Percentiles rank a stretch among this genome's conserved stretches.
These are phyloP conservation scores for Achroia grisella DNA, from an alignment of 1,140 invertebrate genomes.

Conservation along the genomic window DNA sequence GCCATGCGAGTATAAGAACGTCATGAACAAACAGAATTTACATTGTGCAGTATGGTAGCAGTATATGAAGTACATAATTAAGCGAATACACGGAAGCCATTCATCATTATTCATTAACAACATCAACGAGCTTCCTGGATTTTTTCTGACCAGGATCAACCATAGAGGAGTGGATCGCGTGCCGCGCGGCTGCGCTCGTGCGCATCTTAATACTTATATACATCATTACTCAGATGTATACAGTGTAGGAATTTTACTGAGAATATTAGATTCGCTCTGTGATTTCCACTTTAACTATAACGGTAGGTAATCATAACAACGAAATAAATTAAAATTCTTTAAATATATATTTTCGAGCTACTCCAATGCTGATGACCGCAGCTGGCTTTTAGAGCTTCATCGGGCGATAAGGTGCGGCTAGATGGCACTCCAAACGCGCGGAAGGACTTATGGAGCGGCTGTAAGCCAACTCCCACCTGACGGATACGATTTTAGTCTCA, in stretches of 20 bases:
- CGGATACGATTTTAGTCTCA: no score
- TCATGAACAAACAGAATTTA: slow-evolving; percentile 5
- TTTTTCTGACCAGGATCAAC: slow-evolving; percentile 31
- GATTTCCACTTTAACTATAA: slow-evolving; percentile 34
- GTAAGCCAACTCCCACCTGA: no score
- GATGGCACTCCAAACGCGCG: no score
- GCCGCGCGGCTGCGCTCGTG: slow-evolving; percentile 31
- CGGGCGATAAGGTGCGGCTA: no score
- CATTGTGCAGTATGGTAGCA: slow-evolving; percentile 11
- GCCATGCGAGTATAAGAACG: slow-evolving; percentile 10
- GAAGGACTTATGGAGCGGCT: no score
- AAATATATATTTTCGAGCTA: no score
- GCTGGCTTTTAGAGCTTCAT: no score
- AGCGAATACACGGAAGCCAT: slow-evolving; percentile 41
- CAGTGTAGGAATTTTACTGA: neutral
- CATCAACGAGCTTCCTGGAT: slow-evolving; percentile 50
- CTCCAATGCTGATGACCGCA: no score
- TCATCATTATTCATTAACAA: slow-evolving; percentile 54
- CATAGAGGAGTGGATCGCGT: slow-evolving; percentile 27
- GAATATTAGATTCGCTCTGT: slow-evolving; percentile 32
- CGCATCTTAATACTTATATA: slow-evolving; percentile 32
- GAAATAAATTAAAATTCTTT: no score
- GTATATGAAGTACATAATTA: slow-evolving; percentile 30
- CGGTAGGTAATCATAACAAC: slow-evolving; percentile 10
- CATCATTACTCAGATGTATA: slow-evolving; percentile 28